Evolutionary conservation across 2,888 invertebrate species (phyloP).

Genomic region (Eupithecia insigniata): DNA sequence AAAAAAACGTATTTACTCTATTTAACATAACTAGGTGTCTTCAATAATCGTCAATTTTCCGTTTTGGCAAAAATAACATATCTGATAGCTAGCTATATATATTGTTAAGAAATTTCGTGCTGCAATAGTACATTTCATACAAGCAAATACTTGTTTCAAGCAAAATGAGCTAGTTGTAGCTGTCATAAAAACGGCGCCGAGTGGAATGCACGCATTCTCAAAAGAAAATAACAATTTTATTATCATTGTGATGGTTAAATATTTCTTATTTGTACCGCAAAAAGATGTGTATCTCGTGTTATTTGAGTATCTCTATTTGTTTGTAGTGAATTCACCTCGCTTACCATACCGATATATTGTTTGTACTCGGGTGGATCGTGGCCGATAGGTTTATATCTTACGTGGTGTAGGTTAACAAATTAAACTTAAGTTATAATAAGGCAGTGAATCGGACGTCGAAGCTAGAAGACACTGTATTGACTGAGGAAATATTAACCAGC

Average conservation of each 20-base stretch:
- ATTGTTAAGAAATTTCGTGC: background rate
- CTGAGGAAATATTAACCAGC: constrained; percentile 17
- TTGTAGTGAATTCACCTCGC: background rate
- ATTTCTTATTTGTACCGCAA: background rate
- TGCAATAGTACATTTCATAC: background rate
- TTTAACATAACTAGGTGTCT: background rate
- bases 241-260: constrained; percentile 7
- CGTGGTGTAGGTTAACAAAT: constrained; percentile 53
- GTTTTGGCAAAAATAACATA: constrained; percentile 6
- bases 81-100: background rate
- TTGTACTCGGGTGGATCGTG: constrained; percentile 24
- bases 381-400: constrained; percentile 34
- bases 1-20: background rate
- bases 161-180: background rate
- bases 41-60: background rate
- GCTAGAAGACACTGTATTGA: constrained; percentile 11
- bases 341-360: constrained; percentile 27
- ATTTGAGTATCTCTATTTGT: background rate
- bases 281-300: background rate
- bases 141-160: background rate
- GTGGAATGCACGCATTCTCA: constrained; percentile 5
- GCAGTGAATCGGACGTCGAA: constrained; percentile 27
- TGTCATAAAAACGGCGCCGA: background rate
- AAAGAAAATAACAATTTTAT: constrained; percentile 4
- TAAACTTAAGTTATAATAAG: constrained; percentile 38